phyloP scores from a whole-genome alignment of 2,797 vertebrate species.

The Nyctibius grandis region DNA sequence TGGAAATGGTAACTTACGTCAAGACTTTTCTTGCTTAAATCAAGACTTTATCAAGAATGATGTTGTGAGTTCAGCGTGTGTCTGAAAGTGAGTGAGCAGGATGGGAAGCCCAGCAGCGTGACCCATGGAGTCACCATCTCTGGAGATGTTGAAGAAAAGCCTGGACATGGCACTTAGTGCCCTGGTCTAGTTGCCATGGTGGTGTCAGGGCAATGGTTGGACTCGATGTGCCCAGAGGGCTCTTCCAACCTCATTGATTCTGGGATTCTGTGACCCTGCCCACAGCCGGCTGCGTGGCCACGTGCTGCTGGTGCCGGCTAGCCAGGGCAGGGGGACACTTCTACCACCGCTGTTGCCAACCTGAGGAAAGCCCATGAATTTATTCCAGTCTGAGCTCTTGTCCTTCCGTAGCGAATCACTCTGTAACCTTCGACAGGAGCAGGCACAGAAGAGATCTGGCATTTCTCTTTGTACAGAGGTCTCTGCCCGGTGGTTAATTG shows the following conservation, averaged over 20 bases:
- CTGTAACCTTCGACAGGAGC: neutral
- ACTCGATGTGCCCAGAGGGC: no score
- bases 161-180: no score
- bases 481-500: neutral
- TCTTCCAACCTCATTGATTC: no score
- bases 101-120: rapidly evolving
- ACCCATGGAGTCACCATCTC: no score
- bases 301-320: neutral
- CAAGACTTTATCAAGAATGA: neutral
- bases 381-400: neutral
- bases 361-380: neutral
- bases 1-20: neutral
- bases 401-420: neutral
- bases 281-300: neutral
- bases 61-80: neutral
- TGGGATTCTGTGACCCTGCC: no score
- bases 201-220: no score
- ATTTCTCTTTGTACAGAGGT: neutral
- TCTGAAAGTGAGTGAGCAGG: rapidly evolving
- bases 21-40: neutral
- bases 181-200: no score
- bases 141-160: no score
- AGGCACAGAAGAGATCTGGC: neutral
- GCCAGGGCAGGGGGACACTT: no score
- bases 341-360: neutral